A percentile compares a stretch with the other conserved stretches of the same genome.
Conservation (phyloP, 2,888 invertebrate genomes). For the Odontocolon sp. region DNA sequence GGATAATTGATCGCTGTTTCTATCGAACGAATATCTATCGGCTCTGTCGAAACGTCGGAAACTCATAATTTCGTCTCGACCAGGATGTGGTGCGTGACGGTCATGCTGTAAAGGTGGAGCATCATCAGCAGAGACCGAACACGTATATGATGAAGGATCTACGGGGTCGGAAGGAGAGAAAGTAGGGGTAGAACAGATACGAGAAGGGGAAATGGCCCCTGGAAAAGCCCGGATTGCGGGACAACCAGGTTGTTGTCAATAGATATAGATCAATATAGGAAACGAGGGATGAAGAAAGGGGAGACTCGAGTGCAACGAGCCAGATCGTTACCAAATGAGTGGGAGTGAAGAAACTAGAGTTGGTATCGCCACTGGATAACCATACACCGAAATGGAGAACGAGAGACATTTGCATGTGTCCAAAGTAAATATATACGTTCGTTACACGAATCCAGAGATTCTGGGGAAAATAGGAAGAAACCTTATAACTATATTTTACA, state of each 20-base stretch:
- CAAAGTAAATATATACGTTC: too few species aligned
- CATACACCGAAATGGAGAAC: too few species aligned
- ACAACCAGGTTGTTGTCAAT: not conserved
- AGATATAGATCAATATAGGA: not conserved
- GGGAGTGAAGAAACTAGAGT: constrained; percentile 26
- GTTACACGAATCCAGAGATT: too few species aligned
- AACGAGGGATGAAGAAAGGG: constrained; percentile 6
- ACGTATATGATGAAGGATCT: not conserved
- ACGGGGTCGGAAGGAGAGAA: not conserved
- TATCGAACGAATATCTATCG: constrained; percentile 4
- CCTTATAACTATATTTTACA: too few species aligned
- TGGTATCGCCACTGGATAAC: too few species aligned
- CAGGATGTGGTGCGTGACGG: not conserved
- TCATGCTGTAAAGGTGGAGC: not conserved
- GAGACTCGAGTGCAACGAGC: not conserved
- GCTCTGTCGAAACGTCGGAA: constrained; percentile 6
- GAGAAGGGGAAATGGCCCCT: not conserved
- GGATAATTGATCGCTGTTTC: not conserved
- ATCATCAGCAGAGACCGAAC: not conserved
- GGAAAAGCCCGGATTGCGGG: constrained; percentile 50
- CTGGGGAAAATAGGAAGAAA: too few species aligned
- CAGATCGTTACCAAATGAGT: constrained; percentile 4
- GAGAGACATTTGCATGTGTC: too few species aligned
- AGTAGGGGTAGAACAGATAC: not conserved
- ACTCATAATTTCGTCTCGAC: constrained; percentile 10